Percentiles rank a stretch among this genome's conserved stretches.
Evolutionary conservation across 2,113 vertebrate species (phyloP).

Genomic region (Oreocharis arfaki): DNA sequence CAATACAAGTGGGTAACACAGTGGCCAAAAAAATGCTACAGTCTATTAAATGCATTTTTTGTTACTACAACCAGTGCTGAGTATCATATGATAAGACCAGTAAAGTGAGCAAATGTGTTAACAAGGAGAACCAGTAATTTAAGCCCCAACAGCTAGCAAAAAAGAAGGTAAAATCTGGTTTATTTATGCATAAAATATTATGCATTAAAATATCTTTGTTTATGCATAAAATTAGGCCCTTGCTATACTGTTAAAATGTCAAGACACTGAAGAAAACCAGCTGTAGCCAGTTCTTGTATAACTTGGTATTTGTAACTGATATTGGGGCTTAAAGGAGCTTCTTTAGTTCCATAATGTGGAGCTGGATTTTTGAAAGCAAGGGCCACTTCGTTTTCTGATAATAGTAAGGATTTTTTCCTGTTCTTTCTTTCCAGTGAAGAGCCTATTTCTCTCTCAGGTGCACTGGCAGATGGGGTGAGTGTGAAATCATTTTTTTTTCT

Average conservation of each 20-base stretch:
- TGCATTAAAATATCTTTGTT: background rate
- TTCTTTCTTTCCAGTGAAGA: background rate
- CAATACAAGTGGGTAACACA: background rate
- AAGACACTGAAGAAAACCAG: background rate
- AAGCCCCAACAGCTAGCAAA: background rate
- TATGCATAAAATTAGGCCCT: background rate
- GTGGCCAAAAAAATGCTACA: background rate
- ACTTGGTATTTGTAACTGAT: background rate
- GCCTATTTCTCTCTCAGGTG: background rate
- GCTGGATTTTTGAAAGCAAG: background rate
- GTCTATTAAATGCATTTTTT: background rate
- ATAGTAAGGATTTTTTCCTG: background rate
- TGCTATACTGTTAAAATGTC: background rate
- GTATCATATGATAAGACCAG: background rate
- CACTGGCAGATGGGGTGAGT: background rate
- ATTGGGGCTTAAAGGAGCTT: background rate
- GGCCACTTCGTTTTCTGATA: background rate
- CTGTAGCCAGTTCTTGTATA: background rate
- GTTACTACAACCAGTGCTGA: background rate
- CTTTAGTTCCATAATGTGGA: background rate
- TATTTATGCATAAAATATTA: background rate
- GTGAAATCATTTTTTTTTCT: background rate
- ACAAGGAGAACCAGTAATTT: background rate
- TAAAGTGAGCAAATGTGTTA: background rate
- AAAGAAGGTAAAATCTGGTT: background rate